A percentile compares a stretch with the other conserved stretches of the same genome.
Evolutionary conservation across 2,113 vertebrate genomes (phyloP).

Genomic region (Myodes glareolus): DNA sequence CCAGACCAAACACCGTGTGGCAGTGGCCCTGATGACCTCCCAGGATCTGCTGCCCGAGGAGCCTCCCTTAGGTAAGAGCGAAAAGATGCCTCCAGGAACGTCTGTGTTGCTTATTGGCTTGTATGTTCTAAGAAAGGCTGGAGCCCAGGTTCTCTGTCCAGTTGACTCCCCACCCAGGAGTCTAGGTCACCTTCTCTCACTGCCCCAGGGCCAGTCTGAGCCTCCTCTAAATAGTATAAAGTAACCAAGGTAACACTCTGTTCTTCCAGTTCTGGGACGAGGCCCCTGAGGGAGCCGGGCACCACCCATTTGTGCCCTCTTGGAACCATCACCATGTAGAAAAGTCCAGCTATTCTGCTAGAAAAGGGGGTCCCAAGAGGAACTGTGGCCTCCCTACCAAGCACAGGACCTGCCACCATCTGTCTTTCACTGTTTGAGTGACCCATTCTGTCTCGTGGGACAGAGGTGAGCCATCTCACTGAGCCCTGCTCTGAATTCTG

Average conservation of each 20-base stretch:
- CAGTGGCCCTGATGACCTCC: no score
- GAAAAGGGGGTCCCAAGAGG: not conserved
- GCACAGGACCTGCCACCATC: not conserved
- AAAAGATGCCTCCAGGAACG: not conserved
- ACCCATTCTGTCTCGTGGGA: rapidly evolving
- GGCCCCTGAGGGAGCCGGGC: not conserved
- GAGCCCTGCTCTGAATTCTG: not conserved
- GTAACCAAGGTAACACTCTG: no score
- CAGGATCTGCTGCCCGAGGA: not conserved
- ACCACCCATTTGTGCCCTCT: no score
- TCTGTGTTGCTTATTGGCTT: not conserved
- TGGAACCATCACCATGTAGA: not conserved
- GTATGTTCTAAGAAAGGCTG: not conserved
- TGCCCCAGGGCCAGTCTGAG: not conserved
- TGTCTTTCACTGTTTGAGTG: not conserved
- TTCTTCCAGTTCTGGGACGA: not conserved
- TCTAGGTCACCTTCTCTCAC: rapidly evolving
- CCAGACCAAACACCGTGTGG: not conserved
- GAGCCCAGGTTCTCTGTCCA: not conserved
- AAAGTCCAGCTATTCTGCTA: no score
- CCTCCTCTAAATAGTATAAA: not conserved
- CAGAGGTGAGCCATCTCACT: not conserved
- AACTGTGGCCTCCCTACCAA: not conserved
- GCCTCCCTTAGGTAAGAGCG: not conserved
- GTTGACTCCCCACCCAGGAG: rapidly evolving